These are phyloP conservation scores for Melospiza melodia DNA, from an alignment of 2,113 vertebrate species.

Conservation along the genomic window DNA sequence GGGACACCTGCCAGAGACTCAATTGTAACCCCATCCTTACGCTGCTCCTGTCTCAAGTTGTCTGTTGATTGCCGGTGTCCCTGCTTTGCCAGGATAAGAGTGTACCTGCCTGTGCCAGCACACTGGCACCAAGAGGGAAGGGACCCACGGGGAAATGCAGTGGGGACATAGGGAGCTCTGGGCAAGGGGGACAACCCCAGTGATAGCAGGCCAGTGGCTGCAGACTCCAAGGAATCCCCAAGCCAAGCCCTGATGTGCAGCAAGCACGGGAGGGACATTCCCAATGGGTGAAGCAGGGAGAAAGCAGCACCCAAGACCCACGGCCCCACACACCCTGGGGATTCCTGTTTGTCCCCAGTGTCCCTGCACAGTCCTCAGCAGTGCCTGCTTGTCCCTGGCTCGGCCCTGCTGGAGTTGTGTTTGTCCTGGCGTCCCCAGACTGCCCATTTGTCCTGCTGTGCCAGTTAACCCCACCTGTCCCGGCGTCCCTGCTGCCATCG, in stretches of 20 bases:
- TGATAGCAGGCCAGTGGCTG: background rate
- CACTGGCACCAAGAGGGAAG: background rate
- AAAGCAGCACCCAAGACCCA: background rate
- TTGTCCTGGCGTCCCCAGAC: background rate
- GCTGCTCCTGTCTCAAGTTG: background rate
- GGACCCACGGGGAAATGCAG: background rate
- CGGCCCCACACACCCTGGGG: background rate
- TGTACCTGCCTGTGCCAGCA: background rate
- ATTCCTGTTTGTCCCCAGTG: background rate
- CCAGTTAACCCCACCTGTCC: background rate
- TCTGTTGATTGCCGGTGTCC: background rate
- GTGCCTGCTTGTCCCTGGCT: background rate
- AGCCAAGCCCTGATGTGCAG: background rate
- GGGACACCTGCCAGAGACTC: background rate
- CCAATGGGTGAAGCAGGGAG: background rate
- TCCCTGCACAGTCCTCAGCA: background rate
- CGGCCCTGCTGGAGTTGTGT: background rate
- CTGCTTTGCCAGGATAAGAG: fast-evolving
- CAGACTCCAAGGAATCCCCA: background rate
- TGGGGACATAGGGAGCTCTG: background rate
- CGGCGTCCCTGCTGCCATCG: background rate
- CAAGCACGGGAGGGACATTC: background rate
- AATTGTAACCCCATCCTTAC: background rate
- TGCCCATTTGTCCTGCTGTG: background rate
- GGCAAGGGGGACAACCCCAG: background rate